Conservation (phyloP, 2,888 invertebrate genomes). For the Alcis repandata region DNA sequence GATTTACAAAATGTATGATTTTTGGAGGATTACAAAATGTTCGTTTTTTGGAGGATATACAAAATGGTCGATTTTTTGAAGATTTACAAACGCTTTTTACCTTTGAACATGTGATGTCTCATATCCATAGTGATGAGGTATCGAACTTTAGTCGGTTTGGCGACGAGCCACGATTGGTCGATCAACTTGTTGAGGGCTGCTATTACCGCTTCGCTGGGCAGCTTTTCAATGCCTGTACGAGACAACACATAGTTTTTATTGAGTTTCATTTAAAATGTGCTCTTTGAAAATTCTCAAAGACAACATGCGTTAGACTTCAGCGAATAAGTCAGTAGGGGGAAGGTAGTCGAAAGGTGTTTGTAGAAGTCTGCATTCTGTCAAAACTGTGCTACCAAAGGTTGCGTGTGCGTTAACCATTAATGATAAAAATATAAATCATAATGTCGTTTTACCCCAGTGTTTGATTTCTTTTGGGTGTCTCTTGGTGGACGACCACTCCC, state of each 20-base stretch:
- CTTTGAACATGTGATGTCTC: constrained; percentile 85
- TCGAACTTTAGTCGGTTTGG: constrained; percentile 71
- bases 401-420: too few species aligned
- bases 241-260: too few species aligned
- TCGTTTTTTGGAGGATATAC: too few species aligned
- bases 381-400: too few species aligned
- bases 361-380: too few species aligned
- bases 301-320: too few species aligned
- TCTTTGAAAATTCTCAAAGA: not conserved
- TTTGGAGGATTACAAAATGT: too few species aligned
- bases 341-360: too few species aligned
- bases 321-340: too few species aligned
- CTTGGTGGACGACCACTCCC: constrained; percentile 74
- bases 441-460: constrained; percentile 68
- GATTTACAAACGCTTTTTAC: constrained; percentile 54
- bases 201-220: constrained; percentile 69
- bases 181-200: constrained; percentile 70
- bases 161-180: constrained; percentile 74
- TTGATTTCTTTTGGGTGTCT: constrained; percentile 79
- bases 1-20: not conserved
- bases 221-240: constrained; percentile 73
- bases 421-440: not conserved
- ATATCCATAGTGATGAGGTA: constrained; percentile 83
- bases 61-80: too few species aligned
- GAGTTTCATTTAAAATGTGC: not conserved